These are phyloP conservation scores for Scarus forsteni DNA, from an alignment of 2,797 vertebrate species.

Conservation along the genomic window DNA sequence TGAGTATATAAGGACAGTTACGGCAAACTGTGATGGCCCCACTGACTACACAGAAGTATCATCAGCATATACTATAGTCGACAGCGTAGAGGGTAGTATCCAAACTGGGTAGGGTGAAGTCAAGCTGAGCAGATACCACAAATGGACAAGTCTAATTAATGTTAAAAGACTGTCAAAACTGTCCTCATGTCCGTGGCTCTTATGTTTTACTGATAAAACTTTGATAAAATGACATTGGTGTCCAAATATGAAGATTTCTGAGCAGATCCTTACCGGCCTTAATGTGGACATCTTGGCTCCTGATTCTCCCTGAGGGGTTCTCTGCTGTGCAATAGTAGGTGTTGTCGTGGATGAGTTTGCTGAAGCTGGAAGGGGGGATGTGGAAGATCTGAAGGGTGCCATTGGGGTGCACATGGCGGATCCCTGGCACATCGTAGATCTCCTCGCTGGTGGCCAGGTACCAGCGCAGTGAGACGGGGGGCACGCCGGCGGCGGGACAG, in stretches of 20 bases:
- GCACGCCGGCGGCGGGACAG: slow-evolving; percentile 96
- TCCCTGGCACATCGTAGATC: slow-evolving; percentile 99
- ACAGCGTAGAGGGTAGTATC: no score
- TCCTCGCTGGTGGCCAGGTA: slow-evolving; percentile 98
- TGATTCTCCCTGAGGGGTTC: slow-evolving; percentile 99
- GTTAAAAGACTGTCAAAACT: no score
- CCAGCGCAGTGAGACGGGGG: slow-evolving; percentile 98
- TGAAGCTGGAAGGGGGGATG: slow-evolving; percentile 99
- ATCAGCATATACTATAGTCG: no score
- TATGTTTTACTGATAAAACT: no score
- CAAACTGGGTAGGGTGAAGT: no score
- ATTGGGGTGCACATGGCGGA: slow-evolving; percentile 99
- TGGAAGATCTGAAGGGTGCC: slow-evolving; percentile 99
- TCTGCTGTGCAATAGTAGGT: slow-evolving; percentile 99
- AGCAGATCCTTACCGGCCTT: slow-evolving; percentile 92
- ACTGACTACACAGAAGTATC: no score
- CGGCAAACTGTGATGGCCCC: no score
- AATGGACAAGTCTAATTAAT: no score
- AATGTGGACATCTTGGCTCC: slow-evolving; percentile 99
- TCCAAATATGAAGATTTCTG: slow-evolving; percentile 2
- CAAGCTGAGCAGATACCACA: no score
- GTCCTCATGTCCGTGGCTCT: no score
- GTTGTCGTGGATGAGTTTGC: slow-evolving; percentile 99
- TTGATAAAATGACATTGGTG: background rate
- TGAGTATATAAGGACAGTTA: no score